Conservation (phyloP, 2,113 vertebrate species). For the Sorex araneus region DNA sequence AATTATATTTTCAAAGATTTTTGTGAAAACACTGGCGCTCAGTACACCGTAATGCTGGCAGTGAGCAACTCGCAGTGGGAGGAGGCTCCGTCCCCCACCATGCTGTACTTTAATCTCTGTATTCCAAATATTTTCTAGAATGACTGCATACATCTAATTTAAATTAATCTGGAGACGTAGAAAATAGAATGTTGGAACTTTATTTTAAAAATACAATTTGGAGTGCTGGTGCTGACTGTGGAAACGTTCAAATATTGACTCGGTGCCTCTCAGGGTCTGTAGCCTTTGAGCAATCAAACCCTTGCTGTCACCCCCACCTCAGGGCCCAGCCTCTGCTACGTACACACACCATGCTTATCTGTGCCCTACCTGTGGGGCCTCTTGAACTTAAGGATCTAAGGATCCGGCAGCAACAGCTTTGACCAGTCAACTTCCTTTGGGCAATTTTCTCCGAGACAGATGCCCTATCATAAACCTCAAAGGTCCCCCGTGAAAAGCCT, state of each 20-base stretch:
- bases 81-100: neutral
- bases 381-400: neutral
- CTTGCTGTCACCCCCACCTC: neutral
- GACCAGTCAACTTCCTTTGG: conserved; percentile 52
- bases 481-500: conserved; percentile 25
- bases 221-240: neutral
- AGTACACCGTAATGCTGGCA: conserved; percentile 11
- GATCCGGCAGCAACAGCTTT: neutral
- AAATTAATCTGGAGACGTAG: conserved; percentile 57
- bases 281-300: conserved; percentile 50
- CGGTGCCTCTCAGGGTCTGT: conserved; percentile 12
- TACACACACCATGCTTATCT: neutral
- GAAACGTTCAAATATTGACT: conserved; percentile 58
- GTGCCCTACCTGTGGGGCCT: neutral
- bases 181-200: conserved; percentile 63
- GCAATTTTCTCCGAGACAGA: neutral
- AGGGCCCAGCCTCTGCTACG: neutral
- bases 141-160: conserved; percentile 58
- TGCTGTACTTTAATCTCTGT: conserved; percentile 39
- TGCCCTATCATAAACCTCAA: neutral
- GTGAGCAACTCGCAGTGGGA: conserved; percentile 12
- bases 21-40: conserved; percentile 51
- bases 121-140: conserved; percentile 64
- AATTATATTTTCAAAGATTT: conserved; percentile 80
- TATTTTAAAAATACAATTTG: conserved; percentile 70